phyloP scores from a whole-genome alignment of 2,888 invertebrate species.

The Tenthredo mesomela region DNA sequence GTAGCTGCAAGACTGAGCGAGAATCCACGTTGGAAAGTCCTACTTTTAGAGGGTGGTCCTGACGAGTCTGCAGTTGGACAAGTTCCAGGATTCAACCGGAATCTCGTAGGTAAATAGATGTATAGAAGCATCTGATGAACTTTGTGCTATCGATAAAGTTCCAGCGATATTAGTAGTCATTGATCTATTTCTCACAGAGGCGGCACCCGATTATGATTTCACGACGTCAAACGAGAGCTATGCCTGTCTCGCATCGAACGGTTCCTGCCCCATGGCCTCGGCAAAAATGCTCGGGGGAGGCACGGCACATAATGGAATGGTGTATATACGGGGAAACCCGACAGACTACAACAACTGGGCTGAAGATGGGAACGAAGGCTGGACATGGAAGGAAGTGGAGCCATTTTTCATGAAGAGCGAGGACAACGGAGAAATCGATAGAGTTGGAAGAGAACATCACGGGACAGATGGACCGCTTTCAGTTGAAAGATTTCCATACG shows the following conservation, averaged over 20 bases:
- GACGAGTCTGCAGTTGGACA: too few species aligned
- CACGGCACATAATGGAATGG: background rate
- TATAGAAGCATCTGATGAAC: too few species aligned
- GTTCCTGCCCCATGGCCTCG: background rate
- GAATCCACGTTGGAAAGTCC: too few species aligned
- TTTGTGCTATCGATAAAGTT: too few species aligned
- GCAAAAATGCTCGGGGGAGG: background rate
- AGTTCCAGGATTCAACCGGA: too few species aligned
- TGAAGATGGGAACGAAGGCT: background rate
- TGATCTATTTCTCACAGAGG: too few species aligned
- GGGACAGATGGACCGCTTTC: slow-evolving; percentile 82
- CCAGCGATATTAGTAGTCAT: too few species aligned
- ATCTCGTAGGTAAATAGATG: too few species aligned
- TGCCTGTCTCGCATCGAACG: background rate
- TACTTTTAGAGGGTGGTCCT: too few species aligned
- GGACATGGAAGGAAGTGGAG: background rate
- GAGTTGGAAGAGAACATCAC: slow-evolving; percentile 67
- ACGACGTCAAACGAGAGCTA: too few species aligned
- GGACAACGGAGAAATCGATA: slow-evolving; percentile 83
- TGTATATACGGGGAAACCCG: background rate
- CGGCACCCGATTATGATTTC: too few species aligned
- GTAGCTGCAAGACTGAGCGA: too few species aligned
- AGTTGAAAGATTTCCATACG: slow-evolving; percentile 83
- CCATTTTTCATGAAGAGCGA: slow-evolving; percentile 72
- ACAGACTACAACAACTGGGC: background rate